Conservation (phyloP, 2,113 vertebrate species). For the Phylloscopus trochiloides region DNA sequence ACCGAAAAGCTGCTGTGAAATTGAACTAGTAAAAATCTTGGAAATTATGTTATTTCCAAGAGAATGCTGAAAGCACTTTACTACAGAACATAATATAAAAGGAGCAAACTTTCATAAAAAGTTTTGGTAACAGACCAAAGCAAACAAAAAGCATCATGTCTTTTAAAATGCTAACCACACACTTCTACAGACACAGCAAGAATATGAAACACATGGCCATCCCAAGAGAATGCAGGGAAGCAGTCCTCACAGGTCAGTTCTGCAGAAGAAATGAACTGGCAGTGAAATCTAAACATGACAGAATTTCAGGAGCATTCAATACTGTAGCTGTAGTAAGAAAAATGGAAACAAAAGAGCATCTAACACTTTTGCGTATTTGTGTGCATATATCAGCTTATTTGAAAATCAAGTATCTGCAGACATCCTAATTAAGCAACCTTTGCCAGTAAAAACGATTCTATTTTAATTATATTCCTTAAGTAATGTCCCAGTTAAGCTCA, state of each 20-base stretch:
- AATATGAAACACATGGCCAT: neutral
- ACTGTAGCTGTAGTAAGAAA: neutral
- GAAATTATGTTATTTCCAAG: neutral
- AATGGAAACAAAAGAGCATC: neutral
- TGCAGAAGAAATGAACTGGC: neutral
- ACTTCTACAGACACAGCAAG: neutral
- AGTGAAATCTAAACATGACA: neutral
- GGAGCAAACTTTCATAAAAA: neutral
- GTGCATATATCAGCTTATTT: neutral
- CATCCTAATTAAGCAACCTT: neutral
- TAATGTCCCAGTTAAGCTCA: neutral
- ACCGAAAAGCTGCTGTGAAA: neutral
- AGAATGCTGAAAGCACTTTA: neutral
- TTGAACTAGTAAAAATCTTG: neutral
- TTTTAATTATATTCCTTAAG: slow-evolving; percentile 2
- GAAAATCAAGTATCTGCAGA: neutral
- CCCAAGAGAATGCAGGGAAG: neutral
- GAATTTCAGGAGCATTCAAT: neutral
- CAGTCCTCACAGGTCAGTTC: neutral
- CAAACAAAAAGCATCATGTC: neutral
- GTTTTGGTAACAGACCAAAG: neutral
- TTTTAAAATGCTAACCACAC: neutral
- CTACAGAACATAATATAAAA: fast-evolving
- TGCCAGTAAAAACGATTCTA: neutral
- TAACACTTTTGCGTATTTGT: neutral